Base-by-base conservation (phyloP, 2,113 vertebrate species). In the Bubo bubo region DNA sequence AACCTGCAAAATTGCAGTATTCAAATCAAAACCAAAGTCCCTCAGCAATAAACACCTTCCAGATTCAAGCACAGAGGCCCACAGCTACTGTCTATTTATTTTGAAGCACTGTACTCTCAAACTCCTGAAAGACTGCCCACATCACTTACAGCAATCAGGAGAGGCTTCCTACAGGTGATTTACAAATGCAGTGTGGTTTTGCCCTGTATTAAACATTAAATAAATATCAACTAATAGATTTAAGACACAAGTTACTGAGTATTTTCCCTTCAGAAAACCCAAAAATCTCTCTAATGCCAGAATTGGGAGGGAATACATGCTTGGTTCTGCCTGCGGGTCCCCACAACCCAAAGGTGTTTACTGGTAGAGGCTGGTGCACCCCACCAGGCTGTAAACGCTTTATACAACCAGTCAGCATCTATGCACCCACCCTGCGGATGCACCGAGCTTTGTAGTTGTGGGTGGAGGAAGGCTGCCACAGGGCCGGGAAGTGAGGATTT, bases 371-470 rank as follows among this genome's bases (percentile, higher is more conserved):
- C 28, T 21, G 52, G 34, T 8, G 8, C 2, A 7, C 5, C 8
- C 45, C 73, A 23, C 27, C 2, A 2, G 34, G 34, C 58, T 47
- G 35, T 5, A 10, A 56, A 50, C 1, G 1, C 27, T n/a, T 39
- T 15, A 10, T 8, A 47, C 17, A 20, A 6, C 26, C 4, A 3
- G 12, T 6, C 4, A 3, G 14, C 24, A 24, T 5, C 67, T 16
- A 24, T 5, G 2, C 4, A 1, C n/a, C 41, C 10, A 8, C 26
- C n/a, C 11, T 32, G n/a, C 0, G 6, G 59, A 19, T 12, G 41
- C 45, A 14, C 24, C 2, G 1, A 43, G 76, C 8, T 6, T 41
- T 32, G 34, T 13, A 17, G 17, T n/a, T 39, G 45, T 1, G 6
- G 55, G 43, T 3, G 10, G 55, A 70, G 17, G 32, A 43, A 37